Evolutionary conservation across 2,113 vertebrate species (phyloP).

Genomic region (Ginglymostoma cirratum): DNA sequence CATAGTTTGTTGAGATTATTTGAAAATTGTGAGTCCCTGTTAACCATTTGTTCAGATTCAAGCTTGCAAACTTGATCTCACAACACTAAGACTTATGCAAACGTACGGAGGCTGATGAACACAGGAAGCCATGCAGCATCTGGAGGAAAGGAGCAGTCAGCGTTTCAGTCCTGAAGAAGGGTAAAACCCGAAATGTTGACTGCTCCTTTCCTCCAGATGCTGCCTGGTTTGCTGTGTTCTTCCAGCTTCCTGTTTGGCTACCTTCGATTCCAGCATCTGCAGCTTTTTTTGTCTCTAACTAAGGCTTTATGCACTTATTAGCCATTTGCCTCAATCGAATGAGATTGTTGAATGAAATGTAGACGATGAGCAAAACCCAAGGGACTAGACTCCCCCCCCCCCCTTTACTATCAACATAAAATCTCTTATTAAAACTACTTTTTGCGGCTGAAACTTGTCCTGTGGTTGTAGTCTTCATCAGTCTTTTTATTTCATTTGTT

Average conservation of each 20-base stretch:
- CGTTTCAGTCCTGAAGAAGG: too few species aligned
- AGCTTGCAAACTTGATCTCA: not conserved
- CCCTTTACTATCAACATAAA: not conserved
- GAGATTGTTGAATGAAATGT: not conserved
- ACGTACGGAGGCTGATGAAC: too few species aligned
- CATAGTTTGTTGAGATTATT: not conserved
- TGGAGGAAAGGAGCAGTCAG: too few species aligned
- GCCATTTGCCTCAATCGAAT: not conserved
- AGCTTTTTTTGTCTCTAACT: too few species aligned
- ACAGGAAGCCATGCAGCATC: too few species aligned
- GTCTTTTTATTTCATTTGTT: not conserved
- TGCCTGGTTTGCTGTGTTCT: too few species aligned
- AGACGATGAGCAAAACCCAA: not conserved
- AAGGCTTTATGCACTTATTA: not conserved
- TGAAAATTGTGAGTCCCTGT: not conserved
- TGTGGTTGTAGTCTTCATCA: not conserved
- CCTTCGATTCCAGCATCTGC: too few species aligned
- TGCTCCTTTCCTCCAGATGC: too few species aligned
- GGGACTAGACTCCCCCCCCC: not conserved
- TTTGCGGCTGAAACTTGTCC: not conserved
- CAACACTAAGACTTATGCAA: not conserved
- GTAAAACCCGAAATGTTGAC: too few species aligned
- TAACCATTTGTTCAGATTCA: conserved; percentile 9
- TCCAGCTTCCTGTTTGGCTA: too few species aligned
- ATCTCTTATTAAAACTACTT: not conserved